phyloP scores from a whole-genome alignment of 2,113 vertebrate species.

The Thamnaconus septentrionalis region DNA sequence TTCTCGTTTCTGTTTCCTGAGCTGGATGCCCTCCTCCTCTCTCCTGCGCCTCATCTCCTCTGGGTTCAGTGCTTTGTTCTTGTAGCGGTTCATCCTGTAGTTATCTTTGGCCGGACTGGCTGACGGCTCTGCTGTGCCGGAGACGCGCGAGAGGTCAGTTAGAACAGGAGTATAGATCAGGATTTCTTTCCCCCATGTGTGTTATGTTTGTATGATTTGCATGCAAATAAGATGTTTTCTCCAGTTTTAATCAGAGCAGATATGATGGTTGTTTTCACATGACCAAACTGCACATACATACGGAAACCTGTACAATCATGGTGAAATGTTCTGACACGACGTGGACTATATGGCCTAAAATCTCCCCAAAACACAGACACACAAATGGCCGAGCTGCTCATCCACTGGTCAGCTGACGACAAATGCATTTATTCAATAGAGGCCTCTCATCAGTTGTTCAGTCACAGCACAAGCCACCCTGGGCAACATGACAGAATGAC shows the following conservation, averaged over 20 bases:
- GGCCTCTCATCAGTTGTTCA: conserved; percentile 65
- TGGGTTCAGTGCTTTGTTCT: conserved; percentile 97
- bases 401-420: conserved; percentile 31
- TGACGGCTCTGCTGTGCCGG: conserved; percentile 82
- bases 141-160: neutral
- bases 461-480: conserved; percentile 54
- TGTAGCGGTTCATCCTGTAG: conserved; percentile 98
- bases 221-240: too few relatives aligned
- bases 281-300: too few relatives aligned
- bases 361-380: neutral
- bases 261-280: too few relatives aligned
- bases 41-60: conserved; percentile 96
- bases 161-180: neutral
- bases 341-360: conserved; percentile 37
- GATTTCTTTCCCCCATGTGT: too few relatives aligned
- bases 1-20: conserved; percentile 97
- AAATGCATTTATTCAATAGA: conserved; percentile 53
- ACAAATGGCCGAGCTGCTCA: conserved; percentile 24
- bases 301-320: conserved; percentile 3
- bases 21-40: conserved; percentile 96
- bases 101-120: conserved; percentile 93
- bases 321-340: conserved; percentile 12
- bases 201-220: too few relatives aligned
- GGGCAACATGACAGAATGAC: conserved; percentile 13
- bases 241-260: too few relatives aligned